phyloP scores from a whole-genome alignment of 2,113 vertebrate genomes.

The Amphiprion percula region DNA sequence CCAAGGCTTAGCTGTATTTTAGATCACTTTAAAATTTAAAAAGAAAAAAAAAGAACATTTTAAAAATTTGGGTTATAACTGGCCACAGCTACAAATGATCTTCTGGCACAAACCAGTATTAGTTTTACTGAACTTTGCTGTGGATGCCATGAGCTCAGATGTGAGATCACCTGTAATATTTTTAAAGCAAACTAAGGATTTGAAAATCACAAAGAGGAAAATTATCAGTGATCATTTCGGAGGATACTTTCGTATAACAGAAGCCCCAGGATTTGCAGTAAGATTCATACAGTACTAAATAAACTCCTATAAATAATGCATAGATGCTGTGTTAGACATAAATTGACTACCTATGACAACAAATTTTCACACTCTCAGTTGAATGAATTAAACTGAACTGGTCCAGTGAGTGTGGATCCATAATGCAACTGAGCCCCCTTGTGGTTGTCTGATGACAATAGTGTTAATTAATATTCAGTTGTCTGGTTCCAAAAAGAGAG shows the following conservation, averaged over 20 bases:
- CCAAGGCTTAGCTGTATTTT: conserved; percentile 32
- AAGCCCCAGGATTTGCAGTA: no score
- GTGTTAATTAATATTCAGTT: conserved; percentile 18
- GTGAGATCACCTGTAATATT: no score
- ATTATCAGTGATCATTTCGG: no score
- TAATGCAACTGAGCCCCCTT: conserved; percentile 42
- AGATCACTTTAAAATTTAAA: no score
- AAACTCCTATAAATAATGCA: neutral
- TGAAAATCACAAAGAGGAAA: no score
- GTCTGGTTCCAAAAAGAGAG: neutral
- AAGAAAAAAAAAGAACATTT: neutral
- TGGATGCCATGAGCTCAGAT: neutral
- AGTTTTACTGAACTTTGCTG: neutral
- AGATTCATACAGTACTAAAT: no score
- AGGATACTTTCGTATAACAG: no score
- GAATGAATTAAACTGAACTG: neutral
- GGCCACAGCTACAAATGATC: neutral
- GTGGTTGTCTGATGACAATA: conserved; percentile 2
- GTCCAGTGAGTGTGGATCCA: neutral
- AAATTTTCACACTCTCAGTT: neutral
- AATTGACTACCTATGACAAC: neutral
- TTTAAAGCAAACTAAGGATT: no score
- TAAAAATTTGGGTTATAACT: no score
- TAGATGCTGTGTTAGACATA: neutral
- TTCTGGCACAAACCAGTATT: neutral